A percentile compares a stretch with the other conserved stretches of the same genome.
These are phyloP conservation scores for Arenaria interpres DNA, from an alignment of 2,113 vertebrate genomes.

Conservation along the genomic window DNA sequence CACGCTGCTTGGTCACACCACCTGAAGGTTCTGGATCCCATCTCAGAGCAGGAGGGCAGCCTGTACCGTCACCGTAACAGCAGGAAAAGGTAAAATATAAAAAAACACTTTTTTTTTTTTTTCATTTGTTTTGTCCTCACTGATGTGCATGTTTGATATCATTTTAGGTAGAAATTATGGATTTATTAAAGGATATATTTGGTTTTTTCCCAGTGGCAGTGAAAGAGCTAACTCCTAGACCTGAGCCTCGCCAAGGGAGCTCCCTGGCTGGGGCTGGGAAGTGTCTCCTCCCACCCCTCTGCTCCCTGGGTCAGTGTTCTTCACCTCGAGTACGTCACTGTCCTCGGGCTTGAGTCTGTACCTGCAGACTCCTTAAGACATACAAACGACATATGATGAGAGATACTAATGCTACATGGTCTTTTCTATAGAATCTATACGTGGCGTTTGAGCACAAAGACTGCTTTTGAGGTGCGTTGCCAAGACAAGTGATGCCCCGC, in stretches of 20 bases:
- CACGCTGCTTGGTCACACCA: background rate
- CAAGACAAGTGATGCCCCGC: background rate
- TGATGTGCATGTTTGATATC: background rate
- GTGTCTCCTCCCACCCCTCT: too few species aligned
- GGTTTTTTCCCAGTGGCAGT: background rate
- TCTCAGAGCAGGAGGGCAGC: background rate
- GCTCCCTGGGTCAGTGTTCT: rapidly evolving
- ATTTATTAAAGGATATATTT: background rate
- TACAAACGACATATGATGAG: too few species aligned
- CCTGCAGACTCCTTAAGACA: background rate
- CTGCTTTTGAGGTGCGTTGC: too few species aligned
- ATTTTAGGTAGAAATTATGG: background rate
- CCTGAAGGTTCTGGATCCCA: background rate
- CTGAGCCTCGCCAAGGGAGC: rapidly evolving
- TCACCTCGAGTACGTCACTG: rapidly evolving
- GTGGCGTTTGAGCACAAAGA: rapidly evolving
- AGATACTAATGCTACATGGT: too few species aligned
- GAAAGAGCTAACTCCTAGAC: background rate
- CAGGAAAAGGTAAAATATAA: background rate
- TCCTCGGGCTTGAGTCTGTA: background rate
- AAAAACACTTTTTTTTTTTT: background rate
- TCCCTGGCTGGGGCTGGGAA: background rate
- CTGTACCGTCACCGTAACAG: background rate
- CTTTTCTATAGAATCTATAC: background rate
- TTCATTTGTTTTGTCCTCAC: background rate